These are phyloP conservation scores for Agrochola circellaris DNA, from an alignment of 2,888 invertebrate genomes.

Conservation along the genomic window DNA sequence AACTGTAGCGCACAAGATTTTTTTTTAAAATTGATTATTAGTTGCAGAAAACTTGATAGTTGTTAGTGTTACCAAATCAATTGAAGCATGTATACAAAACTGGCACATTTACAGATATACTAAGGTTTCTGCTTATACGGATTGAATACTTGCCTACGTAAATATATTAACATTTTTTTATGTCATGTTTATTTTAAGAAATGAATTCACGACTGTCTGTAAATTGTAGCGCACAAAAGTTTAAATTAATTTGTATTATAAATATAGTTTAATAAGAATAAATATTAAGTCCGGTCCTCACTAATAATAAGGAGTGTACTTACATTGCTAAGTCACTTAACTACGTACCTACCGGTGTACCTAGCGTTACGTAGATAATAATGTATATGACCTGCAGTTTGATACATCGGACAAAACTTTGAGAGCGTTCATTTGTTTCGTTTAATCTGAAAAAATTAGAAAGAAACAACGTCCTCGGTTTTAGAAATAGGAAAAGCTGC, in stretches of 20 bases:
- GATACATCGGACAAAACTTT: not conserved
- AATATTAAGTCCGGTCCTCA: conserved; percentile 46
- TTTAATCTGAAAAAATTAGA: not conserved
- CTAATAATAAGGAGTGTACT: conserved; percentile 29
- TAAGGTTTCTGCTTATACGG: not conserved
- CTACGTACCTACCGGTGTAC: conserved; percentile 4
- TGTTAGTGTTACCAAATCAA: not conserved
- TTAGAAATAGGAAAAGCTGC: not conserved
- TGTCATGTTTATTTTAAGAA: not conserved
- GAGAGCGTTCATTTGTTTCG: not conserved
- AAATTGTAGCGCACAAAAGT: conserved; percentile 24
- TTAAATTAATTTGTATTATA: conserved; percentile 12
- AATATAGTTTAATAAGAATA: not conserved
- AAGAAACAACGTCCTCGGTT: not conserved
- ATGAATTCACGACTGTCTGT: conserved; percentile 6
- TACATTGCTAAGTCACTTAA: conserved; percentile 13
- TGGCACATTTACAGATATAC: too few relatives aligned
- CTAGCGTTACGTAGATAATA: not conserved
- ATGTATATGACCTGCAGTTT: not conserved
- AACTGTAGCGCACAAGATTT: not conserved
- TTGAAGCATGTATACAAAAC: not conserved
- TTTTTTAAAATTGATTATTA: not conserved
- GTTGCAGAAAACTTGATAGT: not conserved
- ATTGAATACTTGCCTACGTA: not conserved
- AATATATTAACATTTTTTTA: not conserved